Evolutionary conservation across 2,888 invertebrate species (phyloP), one percentile per base, ranked within the genome.

Genomic region (Neuroscelio doddi): DNA sequence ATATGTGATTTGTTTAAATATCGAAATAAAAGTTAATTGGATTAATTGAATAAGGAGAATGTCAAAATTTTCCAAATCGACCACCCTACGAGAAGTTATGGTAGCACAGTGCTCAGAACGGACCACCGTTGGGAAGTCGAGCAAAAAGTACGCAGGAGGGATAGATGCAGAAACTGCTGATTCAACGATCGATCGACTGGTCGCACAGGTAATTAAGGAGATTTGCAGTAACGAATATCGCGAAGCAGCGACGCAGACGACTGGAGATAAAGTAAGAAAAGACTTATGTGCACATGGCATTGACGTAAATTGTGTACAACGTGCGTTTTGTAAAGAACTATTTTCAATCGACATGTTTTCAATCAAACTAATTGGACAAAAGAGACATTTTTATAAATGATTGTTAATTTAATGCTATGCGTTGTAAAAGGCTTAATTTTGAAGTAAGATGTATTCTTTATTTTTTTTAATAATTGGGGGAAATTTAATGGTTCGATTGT

Each of bases 181-280:
- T 30, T n/a, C 14, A 36, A 15, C n/a, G 34, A 47, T 34, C 14
- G 47, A 47, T 47, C 36, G 34, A 47, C 47, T 21, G 34, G 47
- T 47, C 21, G 34, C 17, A 47, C 47, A 14, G 47, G 47, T 47
- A 47, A 47, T 47, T 47, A 47, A 47, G 21, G 32, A 47, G 47
- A 17, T 15, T 32, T 17, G 32, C 46, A 26, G 32, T 29, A 46
- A 46, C 46, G 46, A 46, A 47, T 34, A 34, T 47, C 47, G 30
- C 21, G 32, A 12, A 34, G 17, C 34, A 16, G 34, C 29, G 34
- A 34, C 34, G 15, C 24, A 47, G 27, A 16, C 32, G 9, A 34
- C 14, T 29, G 10, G 10, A 30, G 30, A 30, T n/a, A 30, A 30
- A 9, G 30, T 30, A 30, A 30, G 30, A 30, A 30, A 30, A 4